Base-by-base conservation (phyloP, 2,797 vertebrate genomes). In the Avahi laniger region DNA sequence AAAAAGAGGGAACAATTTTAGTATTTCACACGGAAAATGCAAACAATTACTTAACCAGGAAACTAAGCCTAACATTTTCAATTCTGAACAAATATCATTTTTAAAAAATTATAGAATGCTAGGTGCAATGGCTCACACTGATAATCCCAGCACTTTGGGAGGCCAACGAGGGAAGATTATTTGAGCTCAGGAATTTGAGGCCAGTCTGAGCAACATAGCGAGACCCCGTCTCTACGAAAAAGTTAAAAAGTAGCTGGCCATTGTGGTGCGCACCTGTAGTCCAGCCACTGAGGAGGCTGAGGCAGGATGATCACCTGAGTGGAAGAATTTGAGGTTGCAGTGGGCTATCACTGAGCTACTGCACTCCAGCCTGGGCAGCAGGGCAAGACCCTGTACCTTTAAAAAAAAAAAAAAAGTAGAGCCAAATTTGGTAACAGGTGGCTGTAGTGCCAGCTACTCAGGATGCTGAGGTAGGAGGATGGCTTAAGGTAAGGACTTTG, bases 61-160 rank as follows among this genome's bases (percentile, higher is more conserved):
- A 89, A 63, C 2, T 54, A 38, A n/a, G 26, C 26, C 61, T 30
- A 63, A 61, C 5, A 73, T 33, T 89, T 92, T 90, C 13, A 84
- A 72, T 50, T 83, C 76, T 90, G 7, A 93, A 96, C 59, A 87
- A 54, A 43, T 7, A 65, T 35, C 91, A 89, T 50, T 91, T 87
- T 81, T 35, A 57, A 95, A 83, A 24, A 78, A 24, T 78, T 78
- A 22, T 24, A 52, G 75, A 79, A 38, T 1, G 7, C 63, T 22
- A 14, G 76, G 50, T 13, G 54, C 50, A 38, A 22, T 15, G 22
- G 50, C 50, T 35, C n/a, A 50, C 24, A n/a, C 76, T 13, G 14
- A 22, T 79, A 54, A 50, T 79, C 22, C 22, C 50, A 38, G 76
- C 50, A 35, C 22, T 50, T 54, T 79, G 50, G 7, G n/a, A 79